Evolutionary conservation across 2,113 vertebrate genomes (phyloP), one percentile per base, ranked within the genome.

Genomic region (Diadophis punctatus): DNA sequence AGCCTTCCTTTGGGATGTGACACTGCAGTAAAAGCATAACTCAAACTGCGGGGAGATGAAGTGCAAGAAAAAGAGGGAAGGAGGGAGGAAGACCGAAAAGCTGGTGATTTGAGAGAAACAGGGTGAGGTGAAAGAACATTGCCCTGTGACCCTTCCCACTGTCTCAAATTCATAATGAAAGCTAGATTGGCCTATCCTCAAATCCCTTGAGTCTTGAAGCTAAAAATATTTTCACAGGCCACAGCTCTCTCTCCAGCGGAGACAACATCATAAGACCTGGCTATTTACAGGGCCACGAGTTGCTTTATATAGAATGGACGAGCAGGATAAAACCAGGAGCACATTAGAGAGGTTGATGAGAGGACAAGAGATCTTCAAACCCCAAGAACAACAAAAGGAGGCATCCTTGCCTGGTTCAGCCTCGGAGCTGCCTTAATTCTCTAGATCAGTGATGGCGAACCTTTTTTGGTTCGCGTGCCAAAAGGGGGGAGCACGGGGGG

Each of bases 181-280:
- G 0, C 93, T 95, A 91, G 92, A 92, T 86, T 1, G 1, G 92
- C 92, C 89, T 0, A 89, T 95, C 93, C 92, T 88, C 91, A 96
- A 96, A 95, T 96, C 96, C 95, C 91, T 91, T 90, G 96, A 46
- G 88, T 94, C 95, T 96, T 94, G 4, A 92, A 86, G 95, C 97
- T 97, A 97, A 97, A 97, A 97, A 97, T 97, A 97, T 95, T 96
- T 60, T 51, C 4, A 55, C 93, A 74, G 86, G 95, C 93, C 95
- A 86, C 94, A 92, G 96, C 96, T 96, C 80, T 93, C 94, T 97
- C 96, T 53, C 94, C 94, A 16, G 92, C 87, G 87, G 94, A 96
- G 96, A 90, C 95, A 94, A 94, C 95, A 96, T 97, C 96, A 97
- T 94, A 94, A 96, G 97, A 96, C 95, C 95, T 94, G 95, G 95